A percentile compares a stretch with the other conserved stretches of the same genome.
These are phyloP conservation scores for Drosophila jambulina DNA, from an alignment of 1,140 invertebrate species.

Conservation along the genomic window DNA sequence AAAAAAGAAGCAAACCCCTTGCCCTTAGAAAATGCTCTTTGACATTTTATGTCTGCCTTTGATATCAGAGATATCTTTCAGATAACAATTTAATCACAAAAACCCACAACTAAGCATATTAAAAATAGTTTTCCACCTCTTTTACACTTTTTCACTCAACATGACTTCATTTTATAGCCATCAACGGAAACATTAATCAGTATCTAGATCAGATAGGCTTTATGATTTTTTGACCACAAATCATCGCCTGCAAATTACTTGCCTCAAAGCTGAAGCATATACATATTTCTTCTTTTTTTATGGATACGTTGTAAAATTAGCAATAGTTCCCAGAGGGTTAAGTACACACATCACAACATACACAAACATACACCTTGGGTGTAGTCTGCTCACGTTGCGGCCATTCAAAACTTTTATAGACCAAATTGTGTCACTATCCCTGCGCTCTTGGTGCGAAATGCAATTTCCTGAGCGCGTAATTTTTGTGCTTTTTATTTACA, in stretches of 20 bases:
- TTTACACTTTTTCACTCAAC: not conserved
- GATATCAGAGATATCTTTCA: too few species aligned
- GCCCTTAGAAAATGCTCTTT: not conserved
- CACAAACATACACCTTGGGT: slow-evolving; percentile 21
- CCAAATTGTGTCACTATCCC: slow-evolving; percentile 67
- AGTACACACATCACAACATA: not conserved
- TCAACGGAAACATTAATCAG: slow-evolving; percentile 9
- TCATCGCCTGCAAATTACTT: slow-evolving; percentile 11
- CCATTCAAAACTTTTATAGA: slow-evolving; percentile 77
- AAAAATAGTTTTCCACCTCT: not conserved
- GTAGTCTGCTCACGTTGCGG: slow-evolving; percentile 54
- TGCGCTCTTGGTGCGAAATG: slow-evolving; percentile 29
- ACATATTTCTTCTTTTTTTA: slow-evolving; percentile 16
- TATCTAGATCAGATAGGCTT: slow-evolving; percentile 15
- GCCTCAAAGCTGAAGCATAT: not conserved
- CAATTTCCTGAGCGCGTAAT: slow-evolving; percentile 57
- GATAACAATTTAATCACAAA: not conserved
- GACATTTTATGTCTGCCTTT: not conserved
- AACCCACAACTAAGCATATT: not conserved
- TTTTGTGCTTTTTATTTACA: slow-evolving; percentile 67
- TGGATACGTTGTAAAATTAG: slow-evolving; percentile 33
- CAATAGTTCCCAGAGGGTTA: slow-evolving; percentile 12
- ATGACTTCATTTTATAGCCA: not conserved
- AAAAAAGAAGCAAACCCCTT: not conserved
- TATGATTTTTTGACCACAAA: slow-evolving; percentile 3